Evolutionary conservation across 2,888 invertebrate species (phyloP).

Genomic region (Cheiracanthium punctorium): DNA sequence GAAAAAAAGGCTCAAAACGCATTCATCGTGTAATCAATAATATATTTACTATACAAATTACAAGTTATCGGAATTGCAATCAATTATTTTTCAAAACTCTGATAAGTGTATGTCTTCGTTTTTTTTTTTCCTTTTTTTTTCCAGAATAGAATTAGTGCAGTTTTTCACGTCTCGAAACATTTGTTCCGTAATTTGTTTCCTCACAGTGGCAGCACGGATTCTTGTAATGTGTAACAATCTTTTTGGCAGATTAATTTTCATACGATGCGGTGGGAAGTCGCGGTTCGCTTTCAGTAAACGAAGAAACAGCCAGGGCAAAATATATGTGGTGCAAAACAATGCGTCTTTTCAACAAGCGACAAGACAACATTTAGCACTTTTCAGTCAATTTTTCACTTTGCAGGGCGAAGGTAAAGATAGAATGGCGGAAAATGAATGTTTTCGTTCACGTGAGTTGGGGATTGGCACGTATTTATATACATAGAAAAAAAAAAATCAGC

Average conservation of each 20-base stretch:
- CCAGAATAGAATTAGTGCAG: not conserved
- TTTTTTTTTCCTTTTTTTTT: too few species aligned
- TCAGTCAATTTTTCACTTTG: slow-evolving; percentile 57
- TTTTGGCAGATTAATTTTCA: slow-evolving; percentile 32
- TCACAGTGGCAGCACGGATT: not conserved
- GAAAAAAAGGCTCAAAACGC: too few species aligned
- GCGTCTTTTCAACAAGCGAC: slow-evolving; percentile 57
- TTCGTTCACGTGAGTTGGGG: not conserved
- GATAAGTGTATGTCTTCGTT: not conserved
- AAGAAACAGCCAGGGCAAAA: not conserved
- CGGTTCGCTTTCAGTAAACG: not conserved
- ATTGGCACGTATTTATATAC: not conserved
- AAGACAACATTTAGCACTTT: slow-evolving; percentile 54
- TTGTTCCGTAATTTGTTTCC: not conserved
- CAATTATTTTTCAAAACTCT: not conserved
- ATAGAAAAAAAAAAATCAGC: not conserved
- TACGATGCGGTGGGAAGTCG: not conserved
- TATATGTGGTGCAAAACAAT: slow-evolving; percentile 38
- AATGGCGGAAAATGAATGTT: slow-evolving; percentile 47
- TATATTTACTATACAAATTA: too few species aligned
- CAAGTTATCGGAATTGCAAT: not conserved
- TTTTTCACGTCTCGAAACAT: not conserved
- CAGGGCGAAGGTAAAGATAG: slow-evolving; percentile 49
- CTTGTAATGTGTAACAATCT: not conserved
- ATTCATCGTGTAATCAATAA: too few species aligned